Percentiles rank a stretch among this genome's conserved stretches.
These are phyloP conservation scores for Drosophila suzukii DNA, from an alignment of 1,140 invertebrate genomes.

Conservation along the genomic window DNA sequence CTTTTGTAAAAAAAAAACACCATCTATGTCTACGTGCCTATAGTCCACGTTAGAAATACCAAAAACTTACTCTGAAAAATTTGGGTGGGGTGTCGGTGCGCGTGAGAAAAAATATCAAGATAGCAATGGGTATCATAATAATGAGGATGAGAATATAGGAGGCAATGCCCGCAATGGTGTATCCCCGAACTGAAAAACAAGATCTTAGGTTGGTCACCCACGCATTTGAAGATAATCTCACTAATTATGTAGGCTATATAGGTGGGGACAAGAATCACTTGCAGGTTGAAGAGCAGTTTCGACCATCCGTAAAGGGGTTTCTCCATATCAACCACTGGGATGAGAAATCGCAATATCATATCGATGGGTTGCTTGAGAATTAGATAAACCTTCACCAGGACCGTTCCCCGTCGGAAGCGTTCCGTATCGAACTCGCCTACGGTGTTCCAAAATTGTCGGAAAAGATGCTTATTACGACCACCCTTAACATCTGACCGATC, in stretches of 20 bases:
- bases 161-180: background rate
- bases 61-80: constrained; percentile 13
- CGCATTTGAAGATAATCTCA: background rate
- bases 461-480: constrained; percentile 1
- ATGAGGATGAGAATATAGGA: background rate
- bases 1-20: no score
- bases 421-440: constrained; percentile 16
- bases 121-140: background rate
- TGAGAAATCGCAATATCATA: constrained; percentile 9
- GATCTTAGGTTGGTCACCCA: background rate
- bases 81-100: constrained; percentile 34
- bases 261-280: constrained; percentile 9
- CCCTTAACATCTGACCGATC: background rate
- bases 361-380: constrained; percentile 17
- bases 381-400: background rate
- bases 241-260: constrained; percentile 15
- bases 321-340: constrained; percentile 38
- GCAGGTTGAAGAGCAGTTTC: constrained; percentile 32
- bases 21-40: background rate
- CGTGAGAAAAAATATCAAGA: constrained; percentile 14
- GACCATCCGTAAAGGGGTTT: constrained; percentile 25
- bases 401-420: background rate
- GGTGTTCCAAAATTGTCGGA: constrained; percentile 21
- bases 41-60: background rate
- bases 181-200: background rate